Evolutionary conservation across 2,888 invertebrate species (phyloP), one percentile per base, ranked within the genome.

Genomic region (Branchipolynoe longqiensis): DNA sequence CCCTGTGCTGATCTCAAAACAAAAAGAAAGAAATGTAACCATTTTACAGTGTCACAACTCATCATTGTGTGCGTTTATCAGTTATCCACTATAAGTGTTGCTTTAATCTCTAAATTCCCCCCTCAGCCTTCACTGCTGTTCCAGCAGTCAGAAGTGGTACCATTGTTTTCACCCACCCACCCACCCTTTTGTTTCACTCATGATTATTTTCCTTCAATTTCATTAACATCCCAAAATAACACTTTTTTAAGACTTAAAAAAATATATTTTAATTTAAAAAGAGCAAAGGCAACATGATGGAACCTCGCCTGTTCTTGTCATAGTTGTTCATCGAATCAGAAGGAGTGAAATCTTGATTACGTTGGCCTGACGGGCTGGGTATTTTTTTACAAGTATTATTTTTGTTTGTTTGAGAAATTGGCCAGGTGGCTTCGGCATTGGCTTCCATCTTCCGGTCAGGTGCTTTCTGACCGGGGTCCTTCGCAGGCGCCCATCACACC

Each of bases 1-100:
- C 78, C 78, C 31, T 78, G 78, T 54, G 78, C 78, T 78, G 78
- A 48, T 78, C 78, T 78, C 78, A 78, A 78, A 78, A 41, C 78
- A 48, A 73, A 48, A 78, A 78, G 48, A 41, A 41, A 48, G 38
- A 48, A 78, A 40, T 73, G 25, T 38, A 73, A 78, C 14, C 78
- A 69, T 69, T 78, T 78, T 41, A 78, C 78, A 48, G 48, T 78
- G 78, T 78, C 78, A 78, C 78, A 48, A 78, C 78, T 78, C 78
- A 78, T 78, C 78, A 78, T 78, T 28, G 78, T 33, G 78, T 41
- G 78, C 78, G 54, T 48, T 48, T 73, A 48, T 78, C 48, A 31
- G 18, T 41, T 48, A 8, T 4, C 12, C 28, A 48, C 31, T 48
- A 78, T 48, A 31, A 33, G 28, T 78, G 54, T 48, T 22, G 48